These are phyloP conservation scores for Chondrosia reniformis DNA, from an alignment of 37 sponge, comb jelly and placozoan species.

Conservation along the genomic window DNA sequence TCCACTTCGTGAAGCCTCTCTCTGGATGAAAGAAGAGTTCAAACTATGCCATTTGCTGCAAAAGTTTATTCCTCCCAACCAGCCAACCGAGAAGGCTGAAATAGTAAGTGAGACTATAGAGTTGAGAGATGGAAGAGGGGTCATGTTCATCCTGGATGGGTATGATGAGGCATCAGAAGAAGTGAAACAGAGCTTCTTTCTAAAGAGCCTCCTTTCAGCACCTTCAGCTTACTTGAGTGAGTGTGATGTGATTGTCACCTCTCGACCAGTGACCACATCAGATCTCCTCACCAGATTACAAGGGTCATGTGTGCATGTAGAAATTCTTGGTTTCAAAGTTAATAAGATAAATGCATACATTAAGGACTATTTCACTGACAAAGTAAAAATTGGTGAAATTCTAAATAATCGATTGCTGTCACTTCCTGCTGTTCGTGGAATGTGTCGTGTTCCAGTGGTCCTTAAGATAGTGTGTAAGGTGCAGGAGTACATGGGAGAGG, in stretches of 20 bases:
- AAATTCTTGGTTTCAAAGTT: background rate
- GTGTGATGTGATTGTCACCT: slow-evolving; percentile 11
- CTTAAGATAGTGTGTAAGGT: slow-evolving; percentile 11
- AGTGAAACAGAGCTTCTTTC: background rate
- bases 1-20: background rate
- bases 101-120: background rate
- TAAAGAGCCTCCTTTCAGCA: background rate
- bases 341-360: background rate
- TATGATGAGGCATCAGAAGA: background rate
- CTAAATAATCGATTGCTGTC: background rate
- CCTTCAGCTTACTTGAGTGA: background rate
- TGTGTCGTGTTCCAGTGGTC: background rate
- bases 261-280: background rate
- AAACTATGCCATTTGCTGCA: background rate
- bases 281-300: background rate
- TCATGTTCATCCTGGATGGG: background rate
- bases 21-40: background rate
- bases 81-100: background rate
- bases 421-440: slow-evolving; percentile 1
- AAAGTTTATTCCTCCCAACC: background rate
- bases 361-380: background rate
- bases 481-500: background rate
- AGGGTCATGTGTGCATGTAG: background rate
- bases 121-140: background rate
- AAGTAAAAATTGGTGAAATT: background rate